Evolutionary conservation across 2,113 vertebrate genomes (phyloP).

Genomic region (Octodon degus): DNA sequence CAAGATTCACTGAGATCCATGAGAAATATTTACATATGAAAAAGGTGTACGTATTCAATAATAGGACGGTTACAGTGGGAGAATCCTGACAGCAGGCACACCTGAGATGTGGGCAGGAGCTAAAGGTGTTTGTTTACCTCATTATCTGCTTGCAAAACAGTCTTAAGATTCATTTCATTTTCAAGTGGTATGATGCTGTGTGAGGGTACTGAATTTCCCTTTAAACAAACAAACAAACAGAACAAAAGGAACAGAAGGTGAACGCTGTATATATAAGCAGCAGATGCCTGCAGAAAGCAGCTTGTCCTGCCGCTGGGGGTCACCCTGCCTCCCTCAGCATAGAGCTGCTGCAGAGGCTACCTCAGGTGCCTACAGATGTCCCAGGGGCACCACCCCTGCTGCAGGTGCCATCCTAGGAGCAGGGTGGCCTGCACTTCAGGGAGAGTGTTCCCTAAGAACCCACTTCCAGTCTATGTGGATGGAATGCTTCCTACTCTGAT

Average conservation of each 20-base stretch:
- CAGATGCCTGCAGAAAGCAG: slow-evolving; percentile 34
- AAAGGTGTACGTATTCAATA: neutral
- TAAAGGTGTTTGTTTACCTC: slow-evolving; percentile 73
- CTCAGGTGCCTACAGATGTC: neutral
- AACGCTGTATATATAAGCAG: slow-evolving; percentile 62
- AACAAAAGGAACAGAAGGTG: slow-evolving; percentile 73
- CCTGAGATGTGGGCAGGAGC: slow-evolving; percentile 64
- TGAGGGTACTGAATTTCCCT: slow-evolving; percentile 64
- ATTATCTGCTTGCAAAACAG: slow-evolving; percentile 58
- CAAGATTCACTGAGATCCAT: neutral
- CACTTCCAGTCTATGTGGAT: fast-evolving
- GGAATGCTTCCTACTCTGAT: no score
- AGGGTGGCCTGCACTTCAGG: fast-evolving
- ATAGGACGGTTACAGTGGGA: neutral
- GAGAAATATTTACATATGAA: neutral
- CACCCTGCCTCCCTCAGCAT: neutral
- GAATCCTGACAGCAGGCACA: slow-evolving; percentile 50
- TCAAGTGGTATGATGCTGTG: slow-evolving; percentile 61
- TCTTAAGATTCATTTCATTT: slow-evolving; percentile 60
- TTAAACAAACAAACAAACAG: slow-evolving; percentile 75
- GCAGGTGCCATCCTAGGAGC: fast-evolving
- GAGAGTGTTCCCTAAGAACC: neutral
- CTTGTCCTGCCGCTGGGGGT: neutral
- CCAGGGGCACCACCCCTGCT: fast-evolving
- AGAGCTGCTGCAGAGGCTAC: neutral